Evolutionary conservation across 2,797 vertebrate species (phyloP).

Genomic region (Potorous gilbertii): DNA sequence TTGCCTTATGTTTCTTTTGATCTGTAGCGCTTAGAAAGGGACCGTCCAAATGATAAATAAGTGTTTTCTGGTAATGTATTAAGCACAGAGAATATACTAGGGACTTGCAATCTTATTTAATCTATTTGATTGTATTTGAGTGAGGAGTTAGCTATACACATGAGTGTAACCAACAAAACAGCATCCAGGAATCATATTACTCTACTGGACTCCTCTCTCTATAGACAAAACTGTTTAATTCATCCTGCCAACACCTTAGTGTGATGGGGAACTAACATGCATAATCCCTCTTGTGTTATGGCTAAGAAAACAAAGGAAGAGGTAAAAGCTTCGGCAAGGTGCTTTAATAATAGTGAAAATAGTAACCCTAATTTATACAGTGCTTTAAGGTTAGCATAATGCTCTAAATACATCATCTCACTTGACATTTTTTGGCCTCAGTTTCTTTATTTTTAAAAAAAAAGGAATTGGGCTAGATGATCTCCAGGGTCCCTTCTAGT

Average conservation of each 20-base stretch:
- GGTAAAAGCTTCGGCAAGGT: not conserved
- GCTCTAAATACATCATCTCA: not conserved
- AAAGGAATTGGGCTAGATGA: not conserved
- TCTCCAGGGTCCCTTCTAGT: not conserved
- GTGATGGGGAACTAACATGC: not conserved
- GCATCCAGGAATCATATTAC: not conserved
- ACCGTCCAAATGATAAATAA: not conserved
- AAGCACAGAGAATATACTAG: not conserved
- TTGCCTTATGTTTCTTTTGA: not conserved
- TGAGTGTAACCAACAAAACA: not conserved
- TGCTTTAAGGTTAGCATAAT: not conserved
- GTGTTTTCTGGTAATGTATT: not conserved
- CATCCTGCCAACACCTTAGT: not conserved
- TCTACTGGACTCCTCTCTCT: not conserved
- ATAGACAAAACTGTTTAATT: not conserved
- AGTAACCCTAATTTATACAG: not conserved
- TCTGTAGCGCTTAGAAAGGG: not conserved
- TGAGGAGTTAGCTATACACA: not conserved
- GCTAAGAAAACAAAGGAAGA: not conserved
- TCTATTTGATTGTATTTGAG: not conserved
- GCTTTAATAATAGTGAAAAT: not conserved
- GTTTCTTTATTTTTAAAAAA: not conserved
- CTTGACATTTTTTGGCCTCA: not conserved
- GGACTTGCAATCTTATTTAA: not conserved
- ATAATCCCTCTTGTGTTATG: not conserved